Base-by-base conservation (phyloP, 2,113 vertebrate species). In the Pithys albifrons region DNA sequence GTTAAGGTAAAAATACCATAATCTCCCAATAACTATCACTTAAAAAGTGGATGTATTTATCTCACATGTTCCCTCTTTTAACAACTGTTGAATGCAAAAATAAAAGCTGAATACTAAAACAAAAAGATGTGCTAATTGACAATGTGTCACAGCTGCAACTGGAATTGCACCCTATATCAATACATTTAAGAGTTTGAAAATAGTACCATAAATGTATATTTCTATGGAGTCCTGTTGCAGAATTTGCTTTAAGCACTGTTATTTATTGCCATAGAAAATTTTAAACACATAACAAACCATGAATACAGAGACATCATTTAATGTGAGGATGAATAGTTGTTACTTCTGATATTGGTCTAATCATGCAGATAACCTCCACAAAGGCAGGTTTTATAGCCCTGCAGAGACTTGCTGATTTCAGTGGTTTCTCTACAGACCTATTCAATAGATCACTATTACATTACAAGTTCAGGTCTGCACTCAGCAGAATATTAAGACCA, bases 401-500 rank as follows among this genome's bases (percentile, higher is more conserved):
- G 24, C 43, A 89, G 24, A 88, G 10, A 57, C 18, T 61, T 0
- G 29, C 83, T 89, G 92, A 94, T 93, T 88, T 81, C 83, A 91
- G 57, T 72, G 61, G 39, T 87, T 96, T 94, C 88, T 77, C 52
- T 69, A 33, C 7, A 62, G 43, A 46, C n/a, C 27, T 72, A 15
- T 70, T 82, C 77, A 64, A 94, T 91, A 94, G 41, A 66, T 76
- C 57, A 61, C 46, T 78, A 65, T 35, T 75, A 66, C 29, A 23
- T 93, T 88, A 72, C 83, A 91, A 78, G 59, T 91, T 72, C 85
- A 86, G 22, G 17, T 45, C 52, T 80, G 55, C 71, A 77, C 54
- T 96, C 95, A 96, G 96, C 95, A 96, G 78, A 95, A 86, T 90
- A 84, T 95, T 91, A 93, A 89, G 48, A 81, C 43, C 52, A 64